phyloP scores from a whole-genome alignment of 2,797 vertebrate species.

The Vipera ursinii region DNA sequence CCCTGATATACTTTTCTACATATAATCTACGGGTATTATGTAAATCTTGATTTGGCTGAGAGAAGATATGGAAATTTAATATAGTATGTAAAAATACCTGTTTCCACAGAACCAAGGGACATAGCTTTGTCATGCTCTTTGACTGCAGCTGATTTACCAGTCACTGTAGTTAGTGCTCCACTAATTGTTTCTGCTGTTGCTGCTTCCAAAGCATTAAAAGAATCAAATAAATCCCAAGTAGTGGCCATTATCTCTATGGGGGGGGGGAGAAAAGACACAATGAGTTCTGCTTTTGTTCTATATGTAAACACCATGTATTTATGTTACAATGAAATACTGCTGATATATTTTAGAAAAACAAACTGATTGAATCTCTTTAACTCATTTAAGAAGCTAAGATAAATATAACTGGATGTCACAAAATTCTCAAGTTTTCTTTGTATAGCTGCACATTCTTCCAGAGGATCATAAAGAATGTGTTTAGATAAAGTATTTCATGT shows the following conservation, averaged over 20 bases:
- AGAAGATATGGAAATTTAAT: neutral
- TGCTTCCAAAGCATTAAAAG: constrained; percentile 45
- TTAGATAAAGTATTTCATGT: neutral
- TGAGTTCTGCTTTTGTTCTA: fast-evolving
- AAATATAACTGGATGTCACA: neutral
- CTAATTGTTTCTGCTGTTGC: constrained; percentile 28
- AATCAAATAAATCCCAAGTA: constrained; percentile 79
- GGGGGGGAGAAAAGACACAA: neutral
- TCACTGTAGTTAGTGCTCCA: neutral
- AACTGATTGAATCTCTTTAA: neutral
- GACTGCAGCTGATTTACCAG: constrained; percentile 24
- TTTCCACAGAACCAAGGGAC: constrained; percentile 61
- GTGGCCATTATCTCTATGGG: constrained; percentile 74
- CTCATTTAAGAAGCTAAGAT: neutral
- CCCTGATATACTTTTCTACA: neutral
- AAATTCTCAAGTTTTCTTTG: neutral
- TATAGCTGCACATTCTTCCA: neutral
- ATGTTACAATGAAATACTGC: neutral
- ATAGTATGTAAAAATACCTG: constrained; percentile 67
- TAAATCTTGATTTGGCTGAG: neutral
- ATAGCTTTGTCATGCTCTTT: constrained; percentile 43
- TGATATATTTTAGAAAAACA: constrained; percentile 13
- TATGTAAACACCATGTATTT: fast-evolving
- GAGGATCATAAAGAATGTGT: neutral
- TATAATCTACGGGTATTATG: neutral